These are phyloP conservation scores for Tolypeutes matacus DNA, from an alignment of 2,797 vertebrate genomes.

Conservation along the genomic window DNA sequence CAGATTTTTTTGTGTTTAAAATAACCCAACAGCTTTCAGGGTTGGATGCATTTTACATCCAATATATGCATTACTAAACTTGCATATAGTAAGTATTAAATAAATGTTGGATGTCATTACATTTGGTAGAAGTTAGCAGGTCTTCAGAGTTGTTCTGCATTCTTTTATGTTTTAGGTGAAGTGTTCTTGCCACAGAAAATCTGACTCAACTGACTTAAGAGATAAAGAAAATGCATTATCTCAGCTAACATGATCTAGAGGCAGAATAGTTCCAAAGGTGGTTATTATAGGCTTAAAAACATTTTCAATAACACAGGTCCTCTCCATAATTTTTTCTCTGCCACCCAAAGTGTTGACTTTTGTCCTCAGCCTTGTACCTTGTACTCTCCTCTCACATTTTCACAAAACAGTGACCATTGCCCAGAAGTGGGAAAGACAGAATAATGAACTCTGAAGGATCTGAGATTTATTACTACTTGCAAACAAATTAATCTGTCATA, in stretches of 20 bases:
- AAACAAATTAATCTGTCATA: background rate
- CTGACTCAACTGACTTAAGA: slow-evolving; percentile 11
- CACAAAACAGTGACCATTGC: background rate
- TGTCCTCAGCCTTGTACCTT: background rate
- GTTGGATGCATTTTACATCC: background rate
- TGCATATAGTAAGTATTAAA: background rate
- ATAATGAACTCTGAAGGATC: background rate
- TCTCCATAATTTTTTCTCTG: background rate
- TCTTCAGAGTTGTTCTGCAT: background rate
- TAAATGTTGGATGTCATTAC: background rate
- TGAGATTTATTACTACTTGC: background rate
- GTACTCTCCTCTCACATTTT: background rate
- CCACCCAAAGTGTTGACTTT: background rate
- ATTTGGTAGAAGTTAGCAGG: background rate
- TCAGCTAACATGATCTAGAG: background rate
- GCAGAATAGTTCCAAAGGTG: background rate
- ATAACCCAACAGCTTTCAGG: background rate
- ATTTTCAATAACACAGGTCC: background rate
- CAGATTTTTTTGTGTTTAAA: slow-evolving; percentile 47
- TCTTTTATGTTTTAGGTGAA: slow-evolving; percentile 31
- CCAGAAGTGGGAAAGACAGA: background rate
- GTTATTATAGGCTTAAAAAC: background rate
- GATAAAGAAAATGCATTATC: background rate
- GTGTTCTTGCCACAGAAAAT: background rate
- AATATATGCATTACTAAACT: background rate